Evolutionary conservation across 92 coral and sea anemone genomes (phyloP).

Genomic region (Porites evermanni): DNA sequence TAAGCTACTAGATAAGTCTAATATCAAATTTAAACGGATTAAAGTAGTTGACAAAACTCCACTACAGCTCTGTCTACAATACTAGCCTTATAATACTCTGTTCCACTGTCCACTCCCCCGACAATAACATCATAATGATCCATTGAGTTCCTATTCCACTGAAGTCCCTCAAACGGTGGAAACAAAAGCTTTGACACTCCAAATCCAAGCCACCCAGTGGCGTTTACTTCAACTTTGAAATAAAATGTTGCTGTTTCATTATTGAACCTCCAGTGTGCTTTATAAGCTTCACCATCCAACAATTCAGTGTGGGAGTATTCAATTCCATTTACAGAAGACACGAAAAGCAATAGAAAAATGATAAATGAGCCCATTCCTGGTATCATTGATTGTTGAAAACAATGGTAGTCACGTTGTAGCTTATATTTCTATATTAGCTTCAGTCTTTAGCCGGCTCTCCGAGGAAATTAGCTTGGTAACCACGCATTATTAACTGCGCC

Average conservation of each 20-base stretch:
- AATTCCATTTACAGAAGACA: not conserved
- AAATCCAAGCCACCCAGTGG: constrained; percentile 69
- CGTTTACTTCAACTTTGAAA: constrained; percentile 64
- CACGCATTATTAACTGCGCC: too few species aligned
- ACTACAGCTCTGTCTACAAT: too few species aligned
- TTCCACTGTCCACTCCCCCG: constrained; percentile 44
- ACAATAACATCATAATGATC: constrained; percentile 60
- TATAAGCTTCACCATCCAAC: constrained; percentile 40
- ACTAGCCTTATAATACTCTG: constrained; percentile 45
- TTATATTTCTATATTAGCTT: too few species aligned
- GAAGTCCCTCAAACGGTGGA: not conserved
- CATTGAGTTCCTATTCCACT: constrained; percentile 50
- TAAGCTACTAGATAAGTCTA: too few species aligned
- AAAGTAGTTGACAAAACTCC: too few species aligned
- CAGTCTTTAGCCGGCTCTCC: too few species aligned
- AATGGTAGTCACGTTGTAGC: too few species aligned
- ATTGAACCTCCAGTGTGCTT: constrained; percentile 53
- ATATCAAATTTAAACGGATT: too few species aligned
- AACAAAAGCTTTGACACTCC: constrained; percentile 45
- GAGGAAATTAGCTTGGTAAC: too few species aligned
- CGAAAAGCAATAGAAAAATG: constrained; percentile 6
- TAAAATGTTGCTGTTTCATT: constrained; percentile 56
- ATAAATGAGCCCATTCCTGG: not conserved
- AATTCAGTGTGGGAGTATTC: constrained; percentile 38
- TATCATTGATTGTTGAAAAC: not conserved